phyloP scores from a whole-genome alignment of 2,797 vertebrate genomes.

The Pseudomugil gertrudae region DNA sequence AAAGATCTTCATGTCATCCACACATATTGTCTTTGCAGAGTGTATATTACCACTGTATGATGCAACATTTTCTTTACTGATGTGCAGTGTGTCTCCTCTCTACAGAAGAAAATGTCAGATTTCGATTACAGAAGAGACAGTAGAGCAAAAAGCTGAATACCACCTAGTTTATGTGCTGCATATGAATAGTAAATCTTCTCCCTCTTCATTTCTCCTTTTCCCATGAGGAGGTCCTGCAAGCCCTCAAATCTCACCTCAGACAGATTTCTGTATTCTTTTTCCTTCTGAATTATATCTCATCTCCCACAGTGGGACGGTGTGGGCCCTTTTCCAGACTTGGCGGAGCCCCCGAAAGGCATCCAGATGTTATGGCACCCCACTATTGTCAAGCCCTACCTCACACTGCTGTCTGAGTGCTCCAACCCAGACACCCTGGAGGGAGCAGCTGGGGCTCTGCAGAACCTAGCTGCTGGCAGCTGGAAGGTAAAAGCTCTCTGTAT shows the following conservation, averaged over 20 bases:
- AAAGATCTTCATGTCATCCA: too few species aligned
- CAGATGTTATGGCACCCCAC: slow-evolving; percentile 99
- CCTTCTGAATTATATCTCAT: slow-evolving; percentile 50
- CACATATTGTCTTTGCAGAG: neutral
- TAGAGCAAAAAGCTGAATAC: slow-evolving; percentile 40
- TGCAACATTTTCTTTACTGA: neutral
- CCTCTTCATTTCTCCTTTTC: slow-evolving; percentile 24
- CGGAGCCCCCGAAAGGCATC: slow-evolving; percentile 97
- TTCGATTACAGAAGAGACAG: slow-evolving; percentile 39
- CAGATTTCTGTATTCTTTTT: slow-evolving; percentile 38
- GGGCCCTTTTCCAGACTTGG: slow-evolving; percentile 94
- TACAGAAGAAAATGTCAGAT: slow-evolving; percentile 46
- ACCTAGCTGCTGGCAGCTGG: slow-evolving; percentile 98
- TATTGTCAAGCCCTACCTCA: slow-evolving; percentile 99
- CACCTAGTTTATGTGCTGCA: slow-evolving; percentile 36
- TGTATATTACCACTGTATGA: neutral
- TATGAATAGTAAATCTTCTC: slow-evolving; percentile 44
- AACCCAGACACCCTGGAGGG: slow-evolving; percentile 99
- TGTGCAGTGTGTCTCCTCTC: slow-evolving; percentile 5
- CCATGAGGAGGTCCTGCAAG: slow-evolving; percentile 31
- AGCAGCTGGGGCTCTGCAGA: slow-evolving; percentile 96
- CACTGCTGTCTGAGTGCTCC: slow-evolving; percentile 98
- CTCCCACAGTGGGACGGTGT: slow-evolving; percentile 94
- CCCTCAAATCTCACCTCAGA: slow-evolving; percentile 39
- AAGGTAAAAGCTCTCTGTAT: slow-evolving; percentile 83